Percentiles rank a stretch among this genome's conserved stretches.
These are phyloP conservation scores for Zoroaster sp. DNA, from an alignment of 53 echinoderm and acorn worm species.

Conservation along the genomic window DNA sequence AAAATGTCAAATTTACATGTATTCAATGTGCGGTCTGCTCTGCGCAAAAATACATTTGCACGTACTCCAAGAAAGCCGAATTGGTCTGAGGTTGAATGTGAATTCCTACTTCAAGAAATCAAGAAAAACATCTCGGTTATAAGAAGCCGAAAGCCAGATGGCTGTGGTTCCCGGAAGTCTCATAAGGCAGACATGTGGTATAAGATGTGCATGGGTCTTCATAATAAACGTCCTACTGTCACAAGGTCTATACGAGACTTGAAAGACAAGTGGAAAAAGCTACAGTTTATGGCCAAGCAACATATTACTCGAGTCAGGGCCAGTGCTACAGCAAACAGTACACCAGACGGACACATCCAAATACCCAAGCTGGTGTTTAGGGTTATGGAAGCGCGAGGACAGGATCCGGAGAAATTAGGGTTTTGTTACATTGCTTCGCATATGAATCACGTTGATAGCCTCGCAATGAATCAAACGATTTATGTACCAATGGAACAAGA, in stretches of 20 bases:
- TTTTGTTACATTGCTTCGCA: not conserved
- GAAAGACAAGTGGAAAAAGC: conserved; percentile 53
- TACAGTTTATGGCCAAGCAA: conserved; percentile 51
- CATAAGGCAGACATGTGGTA: conserved; percentile 42
- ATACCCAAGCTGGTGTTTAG: conserved; percentile 38
- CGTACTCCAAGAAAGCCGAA: conserved; percentile 46
- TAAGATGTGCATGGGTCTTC: conserved; percentile 37
- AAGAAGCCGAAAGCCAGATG: conserved; percentile 34
- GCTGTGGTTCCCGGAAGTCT: conserved; percentile 9
- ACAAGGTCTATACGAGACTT: conserved; percentile 11
- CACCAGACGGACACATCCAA: not conserved
- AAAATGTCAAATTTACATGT: not conserved
- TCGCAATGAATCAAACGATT: not conserved
- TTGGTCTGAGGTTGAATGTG: conserved; percentile 51
- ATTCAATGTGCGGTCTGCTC: conserved; percentile 23
- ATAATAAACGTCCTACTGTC: conserved; percentile 19
- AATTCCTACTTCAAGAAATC: conserved; percentile 40
- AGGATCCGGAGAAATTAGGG: conserved; percentile 4
- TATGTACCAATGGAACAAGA: not conserved
- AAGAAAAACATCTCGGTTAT: conserved; percentile 27
- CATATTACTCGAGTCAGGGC: not conserved
- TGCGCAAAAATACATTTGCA: not conserved
- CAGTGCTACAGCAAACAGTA: not conserved
- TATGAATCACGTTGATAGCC: not conserved
- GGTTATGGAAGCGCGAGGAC: conserved; percentile 34